These are phyloP conservation scores for Phalera bucephala DNA, from an alignment of 2,888 invertebrate genomes.

Conservation along the genomic window DNA sequence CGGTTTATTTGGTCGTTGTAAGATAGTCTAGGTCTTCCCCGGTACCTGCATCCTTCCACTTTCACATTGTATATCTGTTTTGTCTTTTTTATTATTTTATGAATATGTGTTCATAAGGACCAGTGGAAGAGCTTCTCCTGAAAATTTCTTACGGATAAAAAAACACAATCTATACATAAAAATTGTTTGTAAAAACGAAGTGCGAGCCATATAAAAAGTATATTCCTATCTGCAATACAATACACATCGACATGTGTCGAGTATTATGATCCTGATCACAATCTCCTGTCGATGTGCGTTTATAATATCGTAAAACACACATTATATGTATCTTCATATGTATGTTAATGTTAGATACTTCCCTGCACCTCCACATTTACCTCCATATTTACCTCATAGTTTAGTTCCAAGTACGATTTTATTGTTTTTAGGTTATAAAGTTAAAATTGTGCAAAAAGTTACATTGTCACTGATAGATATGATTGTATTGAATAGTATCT, in stretches of 20 bases:
- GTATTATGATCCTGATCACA: slow-evolving; percentile 26
- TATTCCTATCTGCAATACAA: slow-evolving; percentile 6
- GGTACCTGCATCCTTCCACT: no score
- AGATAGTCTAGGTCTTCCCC: no score
- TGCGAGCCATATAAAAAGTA: neutral
- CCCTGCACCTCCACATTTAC: neutral
- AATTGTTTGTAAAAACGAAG: neutral
- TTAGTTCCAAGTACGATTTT: no score
- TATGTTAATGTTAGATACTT: neutral
- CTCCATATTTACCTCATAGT: neutral
- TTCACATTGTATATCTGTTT: no score
- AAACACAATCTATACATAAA: neutral
- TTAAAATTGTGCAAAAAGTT: no score
- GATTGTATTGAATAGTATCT: no score
- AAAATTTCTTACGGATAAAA: no score
- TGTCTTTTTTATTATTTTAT: no score
- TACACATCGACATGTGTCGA: slow-evolving; percentile 10
- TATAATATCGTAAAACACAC: slow-evolving; percentile 30
- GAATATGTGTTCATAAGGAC: no score
- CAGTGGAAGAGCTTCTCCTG: no score
- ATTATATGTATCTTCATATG: slow-evolving; percentile 10
- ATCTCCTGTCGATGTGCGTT: slow-evolving; percentile 23
- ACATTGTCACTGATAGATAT: no score
- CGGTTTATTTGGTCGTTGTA: no score
- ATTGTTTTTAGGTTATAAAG: neutral